Base-by-base conservation (phyloP, 2,113 vertebrate genomes). In the Tricholaema leucomelas region DNA sequence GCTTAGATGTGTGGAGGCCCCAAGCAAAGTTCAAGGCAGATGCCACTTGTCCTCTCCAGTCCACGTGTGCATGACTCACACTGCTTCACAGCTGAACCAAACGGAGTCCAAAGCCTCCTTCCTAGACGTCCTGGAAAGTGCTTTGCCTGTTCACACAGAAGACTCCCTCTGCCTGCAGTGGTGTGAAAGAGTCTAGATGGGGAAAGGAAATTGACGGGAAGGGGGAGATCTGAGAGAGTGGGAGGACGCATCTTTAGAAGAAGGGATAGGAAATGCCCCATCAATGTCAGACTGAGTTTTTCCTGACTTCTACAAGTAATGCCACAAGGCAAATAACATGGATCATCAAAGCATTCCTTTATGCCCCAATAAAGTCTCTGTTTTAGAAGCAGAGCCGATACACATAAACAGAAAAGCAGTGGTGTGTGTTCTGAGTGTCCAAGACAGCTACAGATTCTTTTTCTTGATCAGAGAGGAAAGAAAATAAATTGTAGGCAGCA, bases 221-320 rank as follows among this genome's bases (percentile, higher is more conserved):
- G 15, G 46, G 75, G 30, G 83, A 90, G 85, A 88, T 87, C 69
- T 94, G 80, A 92, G 79, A 35, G 35, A 25, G 78, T 80, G 63
- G 60, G 65, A 73, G 67, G 64, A 91, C 80, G 64, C 46, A 59
- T 77, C 75, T 87, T 75, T 66, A 73, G 63, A 90, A 87, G 66
- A 50, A 91, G 75, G 92, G 67, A 60, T 90, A 93, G 94, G 94
- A 94, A 94, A 91, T 91, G 60, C 69, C 60, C 80, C 65, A 83
- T 94, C 90, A 94, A 93, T 95, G 88, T 96, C 94, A 96, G 69
- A 80, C 19, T 88, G 90, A 94, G 36, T 93, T 95, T 93, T 92
- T 92, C 79, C 79, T 91, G 82, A 92, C 78, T 93, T 78, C 82
- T 92, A 71, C 79, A 90, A 93, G 84, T 74, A 82, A 80, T 69